Evolutionary conservation across 2,888 invertebrate genomes (phyloP).

Genomic region (Carcina quercana): DNA sequence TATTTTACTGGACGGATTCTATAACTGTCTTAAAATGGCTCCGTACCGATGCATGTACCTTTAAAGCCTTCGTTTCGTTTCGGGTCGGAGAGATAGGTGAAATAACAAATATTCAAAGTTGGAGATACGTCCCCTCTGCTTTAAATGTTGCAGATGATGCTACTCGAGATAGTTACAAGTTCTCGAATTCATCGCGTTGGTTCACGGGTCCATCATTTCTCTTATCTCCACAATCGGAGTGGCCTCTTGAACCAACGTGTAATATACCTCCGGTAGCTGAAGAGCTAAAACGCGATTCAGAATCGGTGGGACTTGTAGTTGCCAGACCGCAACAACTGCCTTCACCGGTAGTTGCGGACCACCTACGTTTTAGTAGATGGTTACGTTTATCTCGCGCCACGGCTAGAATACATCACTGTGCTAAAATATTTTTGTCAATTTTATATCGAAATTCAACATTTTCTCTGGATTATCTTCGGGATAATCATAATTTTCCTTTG

Average conservation of each 20-base stretch:
- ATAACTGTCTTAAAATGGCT: conserved; percentile 14
- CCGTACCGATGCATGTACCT: conserved; percentile 9
- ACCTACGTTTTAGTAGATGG: neutral
- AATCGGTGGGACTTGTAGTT: neutral
- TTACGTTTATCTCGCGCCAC: conserved; percentile 1
- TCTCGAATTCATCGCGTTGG: neutral
- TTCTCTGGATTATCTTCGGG: too few species aligned
- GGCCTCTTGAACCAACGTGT: neutral
- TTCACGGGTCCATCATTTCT: conserved; percentile 2
- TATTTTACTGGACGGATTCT: conserved; percentile 13
- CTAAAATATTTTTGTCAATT: too few species aligned
- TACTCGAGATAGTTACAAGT: neutral
- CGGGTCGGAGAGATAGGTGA: conserved; percentile 17
- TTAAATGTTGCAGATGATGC: conserved; percentile 16
- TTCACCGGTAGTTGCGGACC: neutral
- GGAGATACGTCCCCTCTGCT: conserved; percentile 15
- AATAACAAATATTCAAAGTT: conserved; percentile 4
- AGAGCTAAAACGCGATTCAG: neutral
- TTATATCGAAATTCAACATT: too few species aligned
- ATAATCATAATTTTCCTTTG: too few species aligned
- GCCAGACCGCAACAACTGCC: neutral
- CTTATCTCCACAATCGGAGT: neutral
- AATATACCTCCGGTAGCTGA: too few species aligned
- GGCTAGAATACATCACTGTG: neutral
- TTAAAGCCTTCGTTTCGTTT: conserved; percentile 17